Conservation (phyloP, 2,113 vertebrate genomes). For the Balaeniceps rex region DNA sequence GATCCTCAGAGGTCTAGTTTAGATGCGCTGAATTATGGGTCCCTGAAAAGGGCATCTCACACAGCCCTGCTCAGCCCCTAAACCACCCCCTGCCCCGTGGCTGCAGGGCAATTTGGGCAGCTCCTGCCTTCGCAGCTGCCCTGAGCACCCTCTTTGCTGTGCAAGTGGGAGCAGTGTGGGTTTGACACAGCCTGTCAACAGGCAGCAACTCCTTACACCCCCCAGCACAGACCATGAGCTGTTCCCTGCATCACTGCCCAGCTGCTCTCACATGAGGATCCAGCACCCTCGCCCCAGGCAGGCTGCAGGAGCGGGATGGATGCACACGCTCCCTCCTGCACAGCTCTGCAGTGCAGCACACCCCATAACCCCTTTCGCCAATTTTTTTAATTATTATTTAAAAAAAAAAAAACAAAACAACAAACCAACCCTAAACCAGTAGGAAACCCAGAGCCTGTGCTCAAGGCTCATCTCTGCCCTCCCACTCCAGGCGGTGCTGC, state of each 20-base stretch:
- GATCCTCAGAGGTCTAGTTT: not conserved
- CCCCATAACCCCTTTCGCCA: not conserved
- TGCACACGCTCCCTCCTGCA: rapidly evolving
- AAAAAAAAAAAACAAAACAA: no score
- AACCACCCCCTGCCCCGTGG: not conserved
- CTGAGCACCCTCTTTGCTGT: not conserved
- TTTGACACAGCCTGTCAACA: not conserved
- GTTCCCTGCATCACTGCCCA: not conserved
- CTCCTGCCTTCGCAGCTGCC: not conserved
- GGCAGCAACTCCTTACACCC: not conserved
- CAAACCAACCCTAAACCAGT: no score
- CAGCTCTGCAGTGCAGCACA: not conserved
- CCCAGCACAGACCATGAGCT: not conserved
- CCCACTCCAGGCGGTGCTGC: not conserved
- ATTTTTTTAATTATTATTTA: not conserved
- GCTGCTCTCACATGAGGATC: not conserved
- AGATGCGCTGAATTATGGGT: not conserved
- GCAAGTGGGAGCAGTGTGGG: not conserved
- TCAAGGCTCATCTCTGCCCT: not conserved
- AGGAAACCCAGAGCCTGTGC: not conserved
- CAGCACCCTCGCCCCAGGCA: rapidly evolving
- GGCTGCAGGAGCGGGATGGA: not conserved
- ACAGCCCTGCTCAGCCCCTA: not conserved
- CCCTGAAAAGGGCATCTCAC: not conserved
- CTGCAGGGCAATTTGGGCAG: not conserved